These are phyloP conservation scores for Drosophila orena DNA, from an alignment of 1,140 invertebrate species.

Conservation along the genomic window DNA sequence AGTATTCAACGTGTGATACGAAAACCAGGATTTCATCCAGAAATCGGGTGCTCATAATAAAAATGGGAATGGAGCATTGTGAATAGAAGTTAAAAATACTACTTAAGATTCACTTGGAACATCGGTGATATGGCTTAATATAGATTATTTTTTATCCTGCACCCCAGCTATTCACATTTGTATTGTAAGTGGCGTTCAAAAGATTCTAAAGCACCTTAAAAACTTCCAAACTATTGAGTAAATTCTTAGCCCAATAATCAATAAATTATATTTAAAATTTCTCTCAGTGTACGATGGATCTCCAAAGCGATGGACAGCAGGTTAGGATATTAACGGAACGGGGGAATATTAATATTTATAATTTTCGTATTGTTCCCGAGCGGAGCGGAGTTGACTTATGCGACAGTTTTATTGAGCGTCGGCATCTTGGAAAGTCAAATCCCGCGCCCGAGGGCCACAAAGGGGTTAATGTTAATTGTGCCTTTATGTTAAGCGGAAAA, in stretches of 20 bases:
- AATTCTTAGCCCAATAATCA: too few species aligned
- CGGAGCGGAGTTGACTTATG: slow-evolving; percentile 63
- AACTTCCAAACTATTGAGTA: too few species aligned
- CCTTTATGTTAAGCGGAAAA: slow-evolving; percentile 77
- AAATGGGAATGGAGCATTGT: too few species aligned
- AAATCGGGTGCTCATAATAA: too few species aligned
- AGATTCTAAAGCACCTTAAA: too few species aligned
- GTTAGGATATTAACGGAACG: slow-evolving; percentile 64
- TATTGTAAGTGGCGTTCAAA: too few species aligned
- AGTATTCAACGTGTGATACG: neutral
- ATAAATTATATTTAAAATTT: neutral
- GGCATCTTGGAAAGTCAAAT: slow-evolving; percentile 53
- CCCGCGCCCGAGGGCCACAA: slow-evolving; percentile 48
- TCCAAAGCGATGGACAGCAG: slow-evolving; percentile 32
- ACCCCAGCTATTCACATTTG: too few species aligned
- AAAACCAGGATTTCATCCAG: too few species aligned
- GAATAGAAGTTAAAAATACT: too few species aligned
- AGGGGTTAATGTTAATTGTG: slow-evolving; percentile 79
- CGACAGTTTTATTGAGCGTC: slow-evolving; percentile 76
- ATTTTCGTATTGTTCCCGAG: slow-evolving; percentile 36
- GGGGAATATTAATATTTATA: slow-evolving; percentile 53
- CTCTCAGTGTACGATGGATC: slow-evolving; percentile 16
- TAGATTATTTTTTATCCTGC: too few species aligned
- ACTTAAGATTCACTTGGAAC: too few species aligned
- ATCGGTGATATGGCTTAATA: too few species aligned